Conservation (phyloP, 2,888 invertebrate species). For the Athrips mouffetella region DNA sequence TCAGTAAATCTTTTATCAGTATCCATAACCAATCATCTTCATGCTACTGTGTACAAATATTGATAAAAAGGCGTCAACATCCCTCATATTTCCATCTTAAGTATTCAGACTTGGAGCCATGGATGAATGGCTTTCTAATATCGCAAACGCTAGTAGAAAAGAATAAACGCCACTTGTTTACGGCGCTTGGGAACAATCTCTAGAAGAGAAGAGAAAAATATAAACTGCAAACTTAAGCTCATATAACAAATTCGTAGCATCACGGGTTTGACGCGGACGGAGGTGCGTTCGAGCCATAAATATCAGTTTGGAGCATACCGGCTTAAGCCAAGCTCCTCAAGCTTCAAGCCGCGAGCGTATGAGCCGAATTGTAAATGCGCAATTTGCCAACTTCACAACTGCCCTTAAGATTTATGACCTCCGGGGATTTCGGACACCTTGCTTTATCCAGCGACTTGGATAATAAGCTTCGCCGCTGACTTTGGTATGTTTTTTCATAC, state of each 20-base stretch:
- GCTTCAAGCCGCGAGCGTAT: slow-evolving; percentile 23
- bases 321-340: slow-evolving; percentile 23
- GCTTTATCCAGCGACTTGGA: slow-evolving; percentile 35
- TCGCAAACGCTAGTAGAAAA: no score
- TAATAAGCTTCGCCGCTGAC: slow-evolving; percentile 1
- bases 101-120: no score
- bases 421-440: slow-evolving; percentile 49
- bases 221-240: no score
- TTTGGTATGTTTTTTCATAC: background rate
- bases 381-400: slow-evolving; percentile 46
- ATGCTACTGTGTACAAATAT: no score
- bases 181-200: no score
- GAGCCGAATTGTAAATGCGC: slow-evolving; percentile 63
- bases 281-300: slow-evolving; percentile 65
- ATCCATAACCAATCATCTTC: no score
- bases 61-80: no score
- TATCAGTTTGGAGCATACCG: slow-evolving; percentile 52
- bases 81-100: no score
- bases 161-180: no score
- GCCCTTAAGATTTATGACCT: slow-evolving; percentile 44
- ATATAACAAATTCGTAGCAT: background rate
- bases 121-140: no score
- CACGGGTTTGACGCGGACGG: background rate
- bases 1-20: no score
- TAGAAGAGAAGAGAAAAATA: no score